phyloP scores from a whole-genome alignment of 2,113 vertebrate genomes.

The Callaeas wilsoni region DNA sequence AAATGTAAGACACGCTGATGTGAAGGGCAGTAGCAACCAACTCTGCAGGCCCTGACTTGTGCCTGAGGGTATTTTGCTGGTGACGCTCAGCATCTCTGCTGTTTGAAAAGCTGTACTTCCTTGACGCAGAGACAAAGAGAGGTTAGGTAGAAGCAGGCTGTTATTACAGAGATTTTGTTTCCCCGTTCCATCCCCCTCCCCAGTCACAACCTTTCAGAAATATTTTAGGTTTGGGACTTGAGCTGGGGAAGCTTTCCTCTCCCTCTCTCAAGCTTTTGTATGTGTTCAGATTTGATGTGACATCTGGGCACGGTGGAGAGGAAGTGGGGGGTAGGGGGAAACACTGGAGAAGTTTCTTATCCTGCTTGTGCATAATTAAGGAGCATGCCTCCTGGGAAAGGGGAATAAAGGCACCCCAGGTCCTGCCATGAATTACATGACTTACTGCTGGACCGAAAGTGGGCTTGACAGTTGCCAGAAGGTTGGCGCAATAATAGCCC shows the following conservation, averaged over 20 bases:
- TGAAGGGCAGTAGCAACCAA: background rate
- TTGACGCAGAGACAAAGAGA: background rate
- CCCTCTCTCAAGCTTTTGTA: constrained; percentile 49
- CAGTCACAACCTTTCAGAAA: constrained; percentile 37
- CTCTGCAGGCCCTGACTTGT: background rate
- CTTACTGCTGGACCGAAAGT: constrained; percentile 70
- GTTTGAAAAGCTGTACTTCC: background rate
- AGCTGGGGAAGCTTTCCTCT: constrained; percentile 41
- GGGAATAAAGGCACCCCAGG: constrained; percentile 67
- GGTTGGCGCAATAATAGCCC: constrained; percentile 52
- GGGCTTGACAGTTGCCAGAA: constrained; percentile 73
- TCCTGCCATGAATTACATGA: constrained; percentile 63
- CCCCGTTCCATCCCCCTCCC: background rate
- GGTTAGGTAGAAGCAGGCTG: background rate
- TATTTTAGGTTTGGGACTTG: constrained; percentile 39
- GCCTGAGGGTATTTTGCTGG: background rate
- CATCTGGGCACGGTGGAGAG: constrained; percentile 41
- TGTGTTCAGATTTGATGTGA: constrained; percentile 56
- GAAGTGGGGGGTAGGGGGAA: constrained; percentile 40
- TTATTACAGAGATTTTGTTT: background rate
- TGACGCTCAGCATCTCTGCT: background rate
- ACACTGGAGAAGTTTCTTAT: constrained; percentile 34
- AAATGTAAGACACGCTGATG: background rate
- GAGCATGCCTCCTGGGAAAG: constrained; percentile 57
- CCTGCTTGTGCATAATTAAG: constrained; percentile 54